Evolutionary conservation across 2,797 vertebrate genomes (phyloP).

Genomic region (Podarcis lilfordi): DNA sequence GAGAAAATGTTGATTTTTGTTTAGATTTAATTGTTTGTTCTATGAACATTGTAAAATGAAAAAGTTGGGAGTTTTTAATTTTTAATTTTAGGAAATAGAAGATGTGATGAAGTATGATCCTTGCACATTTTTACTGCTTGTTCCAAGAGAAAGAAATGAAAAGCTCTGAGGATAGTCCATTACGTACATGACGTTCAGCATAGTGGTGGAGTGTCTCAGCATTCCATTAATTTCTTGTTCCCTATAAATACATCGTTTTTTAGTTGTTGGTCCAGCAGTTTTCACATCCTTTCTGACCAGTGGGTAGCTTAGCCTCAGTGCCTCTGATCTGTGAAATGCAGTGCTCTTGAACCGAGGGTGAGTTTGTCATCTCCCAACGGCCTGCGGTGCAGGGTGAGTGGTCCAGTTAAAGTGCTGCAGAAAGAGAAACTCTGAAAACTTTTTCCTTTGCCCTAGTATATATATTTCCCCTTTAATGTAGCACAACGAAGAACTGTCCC

Average conservation of each 20-base stretch:
- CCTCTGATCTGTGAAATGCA: neutral
- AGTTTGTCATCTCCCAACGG: too few relatives aligned
- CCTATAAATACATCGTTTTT: neutral
- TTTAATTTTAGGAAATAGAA: too few relatives aligned
- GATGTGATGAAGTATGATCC: too few relatives aligned
- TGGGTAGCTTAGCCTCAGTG: neutral
- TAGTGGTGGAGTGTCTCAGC: neutral
- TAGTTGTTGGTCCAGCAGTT: too few relatives aligned
- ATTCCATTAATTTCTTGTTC: neutral
- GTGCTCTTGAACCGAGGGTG: neutral
- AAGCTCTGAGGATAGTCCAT: neutral
- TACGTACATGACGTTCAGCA: neutral
- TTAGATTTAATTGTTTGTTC: too few relatives aligned
- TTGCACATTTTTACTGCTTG: too few relatives aligned
- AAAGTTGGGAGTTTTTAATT: too few relatives aligned
- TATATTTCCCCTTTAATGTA: too few relatives aligned
- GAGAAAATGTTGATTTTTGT: too few relatives aligned
- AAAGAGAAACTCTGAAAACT: neutral
- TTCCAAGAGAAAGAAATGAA: too few relatives aligned
- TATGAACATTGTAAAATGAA: too few relatives aligned
- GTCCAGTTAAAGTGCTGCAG: neutral
- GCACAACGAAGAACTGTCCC: neutral
- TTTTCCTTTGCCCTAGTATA: too few relatives aligned
- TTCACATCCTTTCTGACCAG: neutral
- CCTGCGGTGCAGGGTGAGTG: neutral